A percentile compares a stretch with the other conserved stretches of the same genome.
These are phyloP conservation scores for Macaca nemestrina DNA, from an alignment of 2,113 vertebrate genomes.

Conservation along the genomic window DNA sequence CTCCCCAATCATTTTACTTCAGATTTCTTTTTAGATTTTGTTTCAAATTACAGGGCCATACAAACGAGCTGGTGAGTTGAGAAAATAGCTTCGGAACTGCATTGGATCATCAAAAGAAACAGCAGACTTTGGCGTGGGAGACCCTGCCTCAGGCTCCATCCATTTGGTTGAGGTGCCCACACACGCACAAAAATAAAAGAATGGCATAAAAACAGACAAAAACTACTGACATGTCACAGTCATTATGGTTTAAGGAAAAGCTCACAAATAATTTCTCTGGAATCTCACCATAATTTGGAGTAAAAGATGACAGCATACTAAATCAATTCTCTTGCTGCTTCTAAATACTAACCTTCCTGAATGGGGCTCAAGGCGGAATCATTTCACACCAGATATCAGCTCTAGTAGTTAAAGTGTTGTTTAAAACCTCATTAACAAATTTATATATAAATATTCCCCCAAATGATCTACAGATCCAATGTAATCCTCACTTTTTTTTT, in stretches of 20 bases:
- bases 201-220: not conserved
- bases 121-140: not conserved
- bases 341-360: not conserved
- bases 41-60: conserved; percentile 27
- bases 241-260: not conserved
- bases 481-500: not conserved
- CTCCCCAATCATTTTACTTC: not conserved
- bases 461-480: not conserved
- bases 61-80: not conserved
- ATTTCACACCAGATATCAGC: not conserved
- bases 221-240: not conserved
- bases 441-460: not conserved
- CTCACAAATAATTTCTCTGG: not conserved
- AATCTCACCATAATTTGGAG: not conserved
- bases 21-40: conserved; percentile 35
- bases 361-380: not conserved
- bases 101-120: not conserved
- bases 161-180: accelerated
- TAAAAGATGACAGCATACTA: not conserved
- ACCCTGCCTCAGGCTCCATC: not conserved
- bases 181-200: not conserved
- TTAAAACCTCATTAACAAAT: not conserved
- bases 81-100: not conserved
- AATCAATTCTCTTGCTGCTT: not conserved
- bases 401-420: not conserved